Evolutionary conservation across 2,797 vertebrate genomes (phyloP).

Genomic region (Clarias fuscus): DNA sequence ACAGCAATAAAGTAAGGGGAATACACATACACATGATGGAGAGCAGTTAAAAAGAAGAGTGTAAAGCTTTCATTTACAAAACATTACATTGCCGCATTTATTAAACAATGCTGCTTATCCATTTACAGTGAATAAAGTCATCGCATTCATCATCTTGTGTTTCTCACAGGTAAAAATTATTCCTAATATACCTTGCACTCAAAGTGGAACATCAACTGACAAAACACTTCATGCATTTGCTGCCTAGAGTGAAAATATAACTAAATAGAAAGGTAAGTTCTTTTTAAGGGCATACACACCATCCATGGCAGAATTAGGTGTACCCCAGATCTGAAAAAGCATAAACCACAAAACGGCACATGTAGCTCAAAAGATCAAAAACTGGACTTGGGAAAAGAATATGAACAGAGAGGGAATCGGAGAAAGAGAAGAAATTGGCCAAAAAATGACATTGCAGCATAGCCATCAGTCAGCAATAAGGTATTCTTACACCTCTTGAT

Average conservation of each 20-base stretch:
- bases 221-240: slow-evolving; percentile 59
- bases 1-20: slow-evolving; percentile 33
- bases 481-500: slow-evolving; percentile 37
- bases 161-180: slow-evolving; percentile 40
- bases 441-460: slow-evolving; percentile 57
- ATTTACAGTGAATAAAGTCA: slow-evolving; percentile 48
- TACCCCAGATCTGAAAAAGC: slow-evolving; percentile 41
- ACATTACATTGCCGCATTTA: slow-evolving; percentile 48
- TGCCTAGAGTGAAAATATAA: slow-evolving; percentile 42
- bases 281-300: slow-evolving; percentile 45
- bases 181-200: slow-evolving; percentile 28
- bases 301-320: slow-evolving; percentile 56
- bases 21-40: slow-evolving; percentile 50
- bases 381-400: slow-evolving; percentile 51
- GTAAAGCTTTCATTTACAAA: slow-evolving; percentile 61
- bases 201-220: slow-evolving; percentile 47
- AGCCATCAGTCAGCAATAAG: slow-evolving; percentile 49
- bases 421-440: slow-evolving; percentile 51
- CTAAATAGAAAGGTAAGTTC: slow-evolving; percentile 40
- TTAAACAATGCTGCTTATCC: slow-evolving; percentile 36
- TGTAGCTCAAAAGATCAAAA: slow-evolving; percentile 35
- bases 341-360: slow-evolving; percentile 41
- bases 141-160: slow-evolving; percentile 34
- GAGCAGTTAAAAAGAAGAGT: slow-evolving; percentile 41
- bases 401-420: slow-evolving; percentile 59